Percentiles rank a stretch among this genome's conserved stretches.
These are phyloP conservation scores for Drosophila persimilis DNA, from an alignment of 1,140 invertebrate species.

Conservation along the genomic window DNA sequence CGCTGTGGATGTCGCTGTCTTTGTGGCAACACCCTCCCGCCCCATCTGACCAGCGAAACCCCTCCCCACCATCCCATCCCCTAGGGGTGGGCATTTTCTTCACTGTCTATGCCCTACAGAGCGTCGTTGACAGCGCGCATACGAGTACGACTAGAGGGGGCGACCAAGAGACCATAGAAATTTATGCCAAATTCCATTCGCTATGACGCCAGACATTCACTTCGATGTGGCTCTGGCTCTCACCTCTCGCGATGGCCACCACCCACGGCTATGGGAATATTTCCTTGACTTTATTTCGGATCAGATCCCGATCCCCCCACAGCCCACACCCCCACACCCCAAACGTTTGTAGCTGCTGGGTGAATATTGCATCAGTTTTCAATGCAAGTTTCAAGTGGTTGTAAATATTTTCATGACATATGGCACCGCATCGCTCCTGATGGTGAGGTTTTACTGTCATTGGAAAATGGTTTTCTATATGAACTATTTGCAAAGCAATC, in stretches of 20 bases:
- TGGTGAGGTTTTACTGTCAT: too few relatives aligned
- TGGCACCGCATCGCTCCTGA: too few relatives aligned
- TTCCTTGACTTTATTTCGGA: conserved; percentile 1
- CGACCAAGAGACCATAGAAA: conserved; percentile 10
- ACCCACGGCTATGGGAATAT: conserved; percentile 28
- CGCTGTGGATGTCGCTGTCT: background rate
- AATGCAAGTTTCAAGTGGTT: too few relatives aligned
- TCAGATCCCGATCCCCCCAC: too few relatives aligned
- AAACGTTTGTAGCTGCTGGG: too few relatives aligned
- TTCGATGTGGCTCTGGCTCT: conserved; percentile 5
- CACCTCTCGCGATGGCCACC: conserved; percentile 25
- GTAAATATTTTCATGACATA: too few relatives aligned
- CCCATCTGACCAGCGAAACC: too few relatives aligned
- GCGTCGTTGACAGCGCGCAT: conserved; percentile 14
- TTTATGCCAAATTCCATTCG: conserved; percentile 46
- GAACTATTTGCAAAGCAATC: too few relatives aligned
- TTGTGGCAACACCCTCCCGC: background rate
- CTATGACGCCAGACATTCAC: conserved; percentile 24
- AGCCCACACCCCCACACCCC: background rate
- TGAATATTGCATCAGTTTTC: too few relatives aligned
- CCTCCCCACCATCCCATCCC: background rate
- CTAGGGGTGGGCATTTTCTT: conserved; percentile 9
- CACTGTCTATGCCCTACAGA: conserved; percentile 28
- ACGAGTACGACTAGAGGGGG: conserved; percentile 10
- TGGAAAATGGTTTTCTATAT: too few relatives aligned